Percentiles rank a stretch among this genome's conserved stretches.
Conservation (phyloP, 2,888 invertebrate species). For the Galeruca laticollis region DNA sequence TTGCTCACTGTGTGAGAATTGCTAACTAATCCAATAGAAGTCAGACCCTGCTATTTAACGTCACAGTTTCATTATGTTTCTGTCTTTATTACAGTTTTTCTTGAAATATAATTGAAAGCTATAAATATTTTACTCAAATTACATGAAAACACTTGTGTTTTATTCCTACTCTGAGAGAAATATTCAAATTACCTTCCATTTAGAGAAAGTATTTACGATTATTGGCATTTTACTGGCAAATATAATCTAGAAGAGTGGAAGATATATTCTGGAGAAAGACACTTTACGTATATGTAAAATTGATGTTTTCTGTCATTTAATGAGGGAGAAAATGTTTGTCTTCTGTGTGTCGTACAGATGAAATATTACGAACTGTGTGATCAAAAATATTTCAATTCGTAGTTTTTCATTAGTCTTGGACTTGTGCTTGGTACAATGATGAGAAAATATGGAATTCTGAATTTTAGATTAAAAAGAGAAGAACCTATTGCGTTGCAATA, state of each 20-base stretch:
- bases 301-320: slow-evolving; percentile 19
- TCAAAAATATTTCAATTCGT: neutral
- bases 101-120: neutral
- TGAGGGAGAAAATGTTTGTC: slow-evolving; percentile 11
- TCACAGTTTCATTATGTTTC: neutral
- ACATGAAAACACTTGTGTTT: slow-evolving; percentile 3
- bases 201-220: slow-evolving; percentile 25
- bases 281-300: slow-evolving; percentile 17
- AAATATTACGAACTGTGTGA: slow-evolving; percentile 9
- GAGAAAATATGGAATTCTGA: too few relatives aligned
- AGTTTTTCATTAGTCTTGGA: neutral
- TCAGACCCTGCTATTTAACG: neutral
- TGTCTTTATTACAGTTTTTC: neutral
- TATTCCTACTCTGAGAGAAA: neutral
- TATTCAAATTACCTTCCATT: slow-evolving; percentile 21
- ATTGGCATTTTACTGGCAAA: slow-evolving; percentile 17
- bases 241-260: slow-evolving; percentile 20
- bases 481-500: too few relatives aligned
- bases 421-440: too few relatives aligned
- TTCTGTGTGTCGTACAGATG: neutral
- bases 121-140: neutral
- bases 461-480: too few relatives aligned
- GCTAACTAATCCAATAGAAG: too few relatives aligned
- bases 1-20: too few relatives aligned
- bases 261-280: slow-evolving; percentile 15